These are phyloP conservation scores for Sebastes minor DNA, from an alignment of 2,797 vertebrate species.

Conservation along the genomic window DNA sequence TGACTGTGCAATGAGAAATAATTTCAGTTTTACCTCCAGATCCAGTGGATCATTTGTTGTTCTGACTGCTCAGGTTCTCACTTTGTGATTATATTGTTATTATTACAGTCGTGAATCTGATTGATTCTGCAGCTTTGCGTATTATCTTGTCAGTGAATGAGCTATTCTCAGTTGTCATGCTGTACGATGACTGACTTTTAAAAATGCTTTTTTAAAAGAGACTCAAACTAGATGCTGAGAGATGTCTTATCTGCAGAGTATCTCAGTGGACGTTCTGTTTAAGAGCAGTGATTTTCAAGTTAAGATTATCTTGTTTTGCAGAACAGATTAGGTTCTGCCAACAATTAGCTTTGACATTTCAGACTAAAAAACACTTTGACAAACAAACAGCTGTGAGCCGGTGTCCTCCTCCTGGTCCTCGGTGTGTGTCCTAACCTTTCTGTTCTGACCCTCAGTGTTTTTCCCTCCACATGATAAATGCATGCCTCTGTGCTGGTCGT, in stretches of 20 bases:
- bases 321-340: neutral
- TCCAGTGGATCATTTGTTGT: too few species aligned
- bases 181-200: neutral
- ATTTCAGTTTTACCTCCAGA: too few species aligned
- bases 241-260: neutral
- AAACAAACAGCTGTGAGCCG: neutral
- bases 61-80: too few species aligned
- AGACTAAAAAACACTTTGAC: neutral
- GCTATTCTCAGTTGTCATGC: neutral
- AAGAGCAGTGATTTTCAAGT: neutral
- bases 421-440: constrained; percentile 31
- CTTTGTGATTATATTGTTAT: neutral
- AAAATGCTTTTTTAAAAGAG: neutral
- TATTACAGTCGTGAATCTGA: neutral
- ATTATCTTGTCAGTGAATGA: neutral
- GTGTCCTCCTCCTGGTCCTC: neutral
- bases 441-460: neutral
- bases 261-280: neutral
- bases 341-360: neutral
- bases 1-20: too few species aligned
- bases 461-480: constrained; percentile 20
- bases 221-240: too few species aligned
- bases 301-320: neutral
- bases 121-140: neutral
- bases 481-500: constrained; percentile 51